A percentile compares a stretch with the other conserved stretches of the same genome.
Evolutionary conservation across 1,140 invertebrate species (phyloP).

Genomic region (Sycobia sp.): DNA sequence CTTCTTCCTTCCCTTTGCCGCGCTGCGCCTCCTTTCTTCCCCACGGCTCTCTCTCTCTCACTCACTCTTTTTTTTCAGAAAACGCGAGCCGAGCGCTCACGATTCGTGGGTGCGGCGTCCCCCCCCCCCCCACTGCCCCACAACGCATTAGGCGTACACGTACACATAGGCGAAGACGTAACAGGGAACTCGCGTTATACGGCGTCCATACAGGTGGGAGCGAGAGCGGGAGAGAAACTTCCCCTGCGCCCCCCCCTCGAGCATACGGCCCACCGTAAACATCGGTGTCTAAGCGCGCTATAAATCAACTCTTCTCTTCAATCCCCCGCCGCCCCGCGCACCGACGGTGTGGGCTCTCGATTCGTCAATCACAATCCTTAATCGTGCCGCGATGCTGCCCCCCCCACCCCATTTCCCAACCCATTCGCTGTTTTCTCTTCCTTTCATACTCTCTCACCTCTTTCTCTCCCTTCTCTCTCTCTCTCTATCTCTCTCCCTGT

Average conservation of each 20-base stretch:
- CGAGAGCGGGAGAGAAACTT: conserved; percentile 19
- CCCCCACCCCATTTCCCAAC: conserved; percentile 6
- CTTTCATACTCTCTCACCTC: background rate
- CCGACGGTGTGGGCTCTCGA: background rate
- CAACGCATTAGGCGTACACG: conserved; percentile 35
- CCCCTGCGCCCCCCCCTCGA: no score
- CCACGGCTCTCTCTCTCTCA: background rate
- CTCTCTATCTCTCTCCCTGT: background rate
- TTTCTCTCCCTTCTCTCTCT: background rate
- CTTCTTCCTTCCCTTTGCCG: conserved; percentile 33
- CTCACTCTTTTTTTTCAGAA: conserved; percentile 29
- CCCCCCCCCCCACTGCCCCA: no score
- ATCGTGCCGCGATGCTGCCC: conserved; percentile 18
- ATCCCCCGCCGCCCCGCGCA: background rate
- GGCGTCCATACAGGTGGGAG: conserved; percentile 14
- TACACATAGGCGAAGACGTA: no score
- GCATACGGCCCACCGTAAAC: no score
- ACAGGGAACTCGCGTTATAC: no score
- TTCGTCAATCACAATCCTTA: conserved; percentile 33
- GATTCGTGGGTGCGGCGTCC: conserved; percentile 45
- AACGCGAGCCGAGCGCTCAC: conserved; percentile 23
- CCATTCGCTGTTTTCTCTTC: background rate
- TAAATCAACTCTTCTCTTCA: conserved; percentile 20
- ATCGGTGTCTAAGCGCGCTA: conserved; percentile 3
- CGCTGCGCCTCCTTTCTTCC: background rate